Base-by-base conservation (phyloP, 2,113 vertebrate genomes). In the Epinephelus moara region DNA sequence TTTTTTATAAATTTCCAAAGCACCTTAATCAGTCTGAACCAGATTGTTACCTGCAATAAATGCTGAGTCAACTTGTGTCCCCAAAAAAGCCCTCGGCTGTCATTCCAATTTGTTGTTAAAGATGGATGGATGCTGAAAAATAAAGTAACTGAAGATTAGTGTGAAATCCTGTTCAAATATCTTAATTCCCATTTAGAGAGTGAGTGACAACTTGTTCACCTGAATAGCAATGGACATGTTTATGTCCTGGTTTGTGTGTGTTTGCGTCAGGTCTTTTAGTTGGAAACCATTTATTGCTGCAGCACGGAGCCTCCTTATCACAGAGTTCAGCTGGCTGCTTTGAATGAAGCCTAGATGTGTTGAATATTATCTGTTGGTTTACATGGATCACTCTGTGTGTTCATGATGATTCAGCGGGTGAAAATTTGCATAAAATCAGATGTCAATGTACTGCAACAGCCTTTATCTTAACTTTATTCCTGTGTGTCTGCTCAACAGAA, bases 351-450 rank as follows among this genome's bases (percentile, higher is more conserved):
- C 67, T 57, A 53, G 30, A 75, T 62, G 62, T 67, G 53, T 3
- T 75, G 42, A 47, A 73, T 30, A 15, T 66, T 30, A 27, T 75
- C 64, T 13, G 10, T 0, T 33, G 50, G 63, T 40, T 56, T 14
- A 61, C 23, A 47, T 50, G 45, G 19, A 17, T 81, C 55, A 6
- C 0, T 42, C 50, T 70, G 47, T 85, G 60, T 42, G 70, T 18
- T 64, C 1, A 4, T 63, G 37, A n/a, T 71, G 8, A 60, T 2
- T 40, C 42, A 63, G n/a, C 1, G 17, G 62, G 42, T 12, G 4
- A 33, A 42, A 14, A 91, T 93, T 93, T 93, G 86, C 85, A 90
- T 91, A 62, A 80, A 70, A 75, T 15, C 52, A 56, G 56, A 70
- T 66, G n/a, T 62, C 59, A 84, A 25, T 45, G 19, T 53, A 19